Evolutionary conservation across 2,888 invertebrate species (phyloP).

Genomic region (Oligia fasciuncula): DNA sequence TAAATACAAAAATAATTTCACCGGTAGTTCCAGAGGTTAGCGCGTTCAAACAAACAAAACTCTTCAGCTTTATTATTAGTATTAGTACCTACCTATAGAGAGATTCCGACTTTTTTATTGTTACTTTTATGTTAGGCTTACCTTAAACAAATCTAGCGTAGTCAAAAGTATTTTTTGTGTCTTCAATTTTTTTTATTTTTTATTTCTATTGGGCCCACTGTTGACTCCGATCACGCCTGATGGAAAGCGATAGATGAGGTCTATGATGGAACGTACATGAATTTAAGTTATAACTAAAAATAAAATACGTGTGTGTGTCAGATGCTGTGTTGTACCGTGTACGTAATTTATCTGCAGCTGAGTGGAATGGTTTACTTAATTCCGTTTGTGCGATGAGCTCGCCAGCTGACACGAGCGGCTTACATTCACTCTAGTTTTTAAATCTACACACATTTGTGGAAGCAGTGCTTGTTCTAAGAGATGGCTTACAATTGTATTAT

Average conservation of each 20-base stretch:
- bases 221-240: too few relatives aligned
- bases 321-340: slow-evolving; percentile 23
- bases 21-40: too few relatives aligned
- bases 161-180: not conserved
- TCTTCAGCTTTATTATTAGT: not conserved
- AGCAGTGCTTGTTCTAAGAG: not conserved
- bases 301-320: slow-evolving; percentile 15
- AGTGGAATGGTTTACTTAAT: slow-evolving; percentile 53
- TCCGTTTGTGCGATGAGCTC: slow-evolving; percentile 37
- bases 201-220: too few relatives aligned
- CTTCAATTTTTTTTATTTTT: not conserved
- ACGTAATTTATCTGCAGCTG: slow-evolving; percentile 55
- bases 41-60: too few relatives aligned
- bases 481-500: slow-evolving; percentile 5
- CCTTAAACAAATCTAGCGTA: too few relatives aligned
- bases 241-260: too few relatives aligned
- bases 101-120: not conserved
- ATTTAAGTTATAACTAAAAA: not conserved
- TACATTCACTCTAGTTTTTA: slow-evolving; percentile 40
- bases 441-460: slow-evolving; percentile 36
- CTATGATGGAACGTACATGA: too few relatives aligned
- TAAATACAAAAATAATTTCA: not conserved
- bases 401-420: slow-evolving; percentile 36
- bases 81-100: not conserved
- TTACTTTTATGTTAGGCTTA: not conserved